phyloP scores from a whole-genome alignment of 2,113 vertebrate species.

The Scomber colias region DNA sequence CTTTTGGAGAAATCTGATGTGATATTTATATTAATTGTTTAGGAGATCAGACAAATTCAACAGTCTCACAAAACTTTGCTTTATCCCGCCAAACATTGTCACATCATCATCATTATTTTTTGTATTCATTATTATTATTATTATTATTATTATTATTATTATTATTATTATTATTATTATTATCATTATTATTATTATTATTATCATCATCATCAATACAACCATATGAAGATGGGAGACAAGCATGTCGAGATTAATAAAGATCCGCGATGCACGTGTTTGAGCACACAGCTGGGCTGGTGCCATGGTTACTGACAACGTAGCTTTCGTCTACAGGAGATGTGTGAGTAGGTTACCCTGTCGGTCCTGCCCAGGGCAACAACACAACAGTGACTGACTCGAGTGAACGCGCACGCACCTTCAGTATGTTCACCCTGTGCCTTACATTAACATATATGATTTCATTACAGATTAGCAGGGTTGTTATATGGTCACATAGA shows the following conservation, averaged over 20 bases:
- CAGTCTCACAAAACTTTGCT: neutral
- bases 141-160: too few relatives aligned
- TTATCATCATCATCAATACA: neutral
- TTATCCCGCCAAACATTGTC: neutral
- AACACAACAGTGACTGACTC: neutral
- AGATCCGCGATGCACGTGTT: constrained; percentile 75
- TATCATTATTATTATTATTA: neutral
- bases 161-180: neutral
- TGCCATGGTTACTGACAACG: constrained; percentile 83
- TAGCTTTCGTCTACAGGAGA: constrained; percentile 46
- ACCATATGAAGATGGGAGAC: constrained; percentile 3
- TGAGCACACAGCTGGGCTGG: constrained; percentile 75
- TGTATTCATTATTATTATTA: too few relatives aligned
- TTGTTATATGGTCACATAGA: neutral
- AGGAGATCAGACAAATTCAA: neutral
- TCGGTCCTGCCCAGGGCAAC: constrained; percentile 26
- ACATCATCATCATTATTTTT: neutral
- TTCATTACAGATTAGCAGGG: neutral
- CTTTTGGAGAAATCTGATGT: neutral
- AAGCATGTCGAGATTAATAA: constrained; percentile 48
- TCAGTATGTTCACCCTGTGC: neutral
- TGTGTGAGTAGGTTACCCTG: constrained; percentile 58
- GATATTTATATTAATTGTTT: neutral
- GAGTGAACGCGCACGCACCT: constrained; percentile 7
- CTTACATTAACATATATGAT: constrained; percentile 16